Conservation (phyloP, 2,888 invertebrate genomes). For the Callyntrura guangdongensis region DNA sequence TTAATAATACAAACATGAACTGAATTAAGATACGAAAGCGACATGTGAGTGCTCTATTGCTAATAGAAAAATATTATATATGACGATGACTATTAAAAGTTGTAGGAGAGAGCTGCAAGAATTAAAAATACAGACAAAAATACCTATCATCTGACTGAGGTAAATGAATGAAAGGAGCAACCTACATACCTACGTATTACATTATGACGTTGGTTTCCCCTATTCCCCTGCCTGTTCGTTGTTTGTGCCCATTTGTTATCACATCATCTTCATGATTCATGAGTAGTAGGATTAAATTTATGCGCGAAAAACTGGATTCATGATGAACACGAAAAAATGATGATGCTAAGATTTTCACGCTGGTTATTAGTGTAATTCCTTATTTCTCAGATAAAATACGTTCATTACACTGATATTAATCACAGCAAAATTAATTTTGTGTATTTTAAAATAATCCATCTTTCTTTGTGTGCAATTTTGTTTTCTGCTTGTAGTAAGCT, state of each 20-base stretch:
- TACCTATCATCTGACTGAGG: neutral
- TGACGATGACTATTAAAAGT: neutral
- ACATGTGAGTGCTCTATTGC: no score
- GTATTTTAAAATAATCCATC: conserved; percentile 29
- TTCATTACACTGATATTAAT: conserved; percentile 21
- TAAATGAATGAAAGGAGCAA: neutral
- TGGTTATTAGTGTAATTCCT: neutral
- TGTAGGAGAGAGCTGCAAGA: no score
- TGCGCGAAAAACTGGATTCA: conserved; percentile 22
- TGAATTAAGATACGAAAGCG: no score
- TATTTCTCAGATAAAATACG: conserved; percentile 4
- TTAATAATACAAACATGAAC: neutral
- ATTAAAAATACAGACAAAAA: no score
- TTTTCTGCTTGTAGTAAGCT: neutral
- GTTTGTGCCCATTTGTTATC: conserved; percentile 39
- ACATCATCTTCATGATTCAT: neutral
- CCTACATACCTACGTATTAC: no score
- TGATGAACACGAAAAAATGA: neutral
- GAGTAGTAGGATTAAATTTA: neutral
- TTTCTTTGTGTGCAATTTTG: conserved; percentile 14
- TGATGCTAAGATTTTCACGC: neutral
- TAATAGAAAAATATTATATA: no score
- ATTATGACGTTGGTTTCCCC: neutral
- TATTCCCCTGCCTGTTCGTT: neutral
- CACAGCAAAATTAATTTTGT: conserved; percentile 30